Evolutionary conservation across 2,113 vertebrate species (phyloP).

Genomic region (Sterrhoptilus dennistouni): DNA sequence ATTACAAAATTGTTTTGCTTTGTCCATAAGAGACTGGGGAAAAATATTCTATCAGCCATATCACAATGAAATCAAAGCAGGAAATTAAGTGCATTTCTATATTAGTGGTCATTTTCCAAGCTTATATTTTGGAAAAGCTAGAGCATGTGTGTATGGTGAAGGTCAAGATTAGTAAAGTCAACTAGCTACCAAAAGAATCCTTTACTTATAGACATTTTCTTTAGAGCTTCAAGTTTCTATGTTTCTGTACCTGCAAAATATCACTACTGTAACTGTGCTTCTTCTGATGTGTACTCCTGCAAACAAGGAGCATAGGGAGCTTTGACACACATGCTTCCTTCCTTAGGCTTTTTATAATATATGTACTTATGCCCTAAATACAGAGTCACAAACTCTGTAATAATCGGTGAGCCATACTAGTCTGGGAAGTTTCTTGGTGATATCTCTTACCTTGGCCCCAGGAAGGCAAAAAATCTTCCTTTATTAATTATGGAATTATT

Average conservation of each 20-base stretch:
- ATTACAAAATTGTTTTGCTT: background rate
- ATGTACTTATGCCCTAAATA: background rate
- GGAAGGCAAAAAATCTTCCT: background rate
- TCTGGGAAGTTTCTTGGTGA: background rate
- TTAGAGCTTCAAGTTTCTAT: background rate
- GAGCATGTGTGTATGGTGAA: background rate
- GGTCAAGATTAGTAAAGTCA: background rate
- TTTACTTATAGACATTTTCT: background rate
- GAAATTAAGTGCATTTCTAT: background rate
- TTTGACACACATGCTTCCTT: background rate
- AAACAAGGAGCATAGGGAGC: background rate
- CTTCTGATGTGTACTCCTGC: background rate
- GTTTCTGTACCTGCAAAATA: background rate
- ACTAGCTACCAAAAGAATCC: background rate
- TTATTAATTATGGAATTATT: background rate
- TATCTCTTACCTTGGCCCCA: background rate
- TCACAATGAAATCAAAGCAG: background rate
- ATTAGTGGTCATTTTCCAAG: background rate
- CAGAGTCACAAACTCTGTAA: background rate
- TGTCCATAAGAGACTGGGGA: background rate
- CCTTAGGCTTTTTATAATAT: background rate
- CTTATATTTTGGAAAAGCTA: background rate
- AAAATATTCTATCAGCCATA: background rate
- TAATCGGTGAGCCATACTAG: background rate
- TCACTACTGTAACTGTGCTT: background rate